Evolutionary conservation across 2,113 vertebrate species (phyloP).

Genomic region (Chaenogobius annularis): DNA sequence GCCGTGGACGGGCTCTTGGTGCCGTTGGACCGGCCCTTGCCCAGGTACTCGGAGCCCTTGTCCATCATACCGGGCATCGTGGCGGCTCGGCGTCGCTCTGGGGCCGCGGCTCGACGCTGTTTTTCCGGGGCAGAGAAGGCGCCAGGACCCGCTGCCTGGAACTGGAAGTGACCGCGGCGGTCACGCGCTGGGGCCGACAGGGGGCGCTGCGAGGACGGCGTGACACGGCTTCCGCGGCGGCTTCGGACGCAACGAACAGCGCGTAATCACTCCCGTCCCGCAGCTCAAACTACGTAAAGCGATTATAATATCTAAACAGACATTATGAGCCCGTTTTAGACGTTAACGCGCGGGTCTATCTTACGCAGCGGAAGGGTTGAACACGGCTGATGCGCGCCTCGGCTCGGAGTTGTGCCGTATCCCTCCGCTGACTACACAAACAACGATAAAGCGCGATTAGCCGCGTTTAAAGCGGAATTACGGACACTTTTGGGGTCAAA

Average conservation of each 20-base stretch:
- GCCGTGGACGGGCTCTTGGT: slow-evolving; percentile 88
- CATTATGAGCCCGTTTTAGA: neutral
- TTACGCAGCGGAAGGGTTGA: neutral
- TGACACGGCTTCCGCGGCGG: neutral
- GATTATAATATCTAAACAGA: neutral
- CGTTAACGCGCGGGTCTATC: neutral
- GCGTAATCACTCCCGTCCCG: neutral
- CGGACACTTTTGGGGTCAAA: neutral
- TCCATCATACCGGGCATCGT: slow-evolving; percentile 94
- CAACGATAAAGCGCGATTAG: neutral
- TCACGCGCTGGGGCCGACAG: neutral
- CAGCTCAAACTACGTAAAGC: no score
- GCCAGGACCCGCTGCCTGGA: neutral
- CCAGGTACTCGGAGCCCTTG: slow-evolving; percentile 86
- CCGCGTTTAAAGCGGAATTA: neutral
- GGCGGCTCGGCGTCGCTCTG: neutral
- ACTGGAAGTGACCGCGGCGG: neutral
- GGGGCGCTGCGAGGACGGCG: neutral
- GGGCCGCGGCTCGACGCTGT: neutral
- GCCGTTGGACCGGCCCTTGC: slow-evolving; percentile 85
- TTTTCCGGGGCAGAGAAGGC: slow-evolving; percentile 2
- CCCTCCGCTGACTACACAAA: slow-evolving; percentile 6
- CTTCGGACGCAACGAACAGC: neutral
- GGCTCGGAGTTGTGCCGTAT: neutral
- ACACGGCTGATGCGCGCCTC: neutral